Percentiles rank a stretch among this genome's conserved stretches.
Conservation (phyloP, 2,113 vertebrate genomes). For the Accipiter virgatus region DNA sequence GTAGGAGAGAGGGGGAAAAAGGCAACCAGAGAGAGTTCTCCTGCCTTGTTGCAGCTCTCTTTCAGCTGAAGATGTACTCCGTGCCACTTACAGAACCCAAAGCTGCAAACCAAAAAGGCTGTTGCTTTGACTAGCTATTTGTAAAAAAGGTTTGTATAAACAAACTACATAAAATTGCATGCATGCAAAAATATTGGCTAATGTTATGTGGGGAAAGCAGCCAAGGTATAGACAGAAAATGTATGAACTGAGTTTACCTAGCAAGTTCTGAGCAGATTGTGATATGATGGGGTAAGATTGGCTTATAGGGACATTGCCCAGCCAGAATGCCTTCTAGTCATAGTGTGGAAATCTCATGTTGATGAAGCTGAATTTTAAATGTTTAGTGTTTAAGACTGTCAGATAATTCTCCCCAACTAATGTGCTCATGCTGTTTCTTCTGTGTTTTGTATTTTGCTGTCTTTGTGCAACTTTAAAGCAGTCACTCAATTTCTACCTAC, state of each 20-base stretch:
- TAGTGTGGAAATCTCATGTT: not conserved
- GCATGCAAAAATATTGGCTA: accelerated
- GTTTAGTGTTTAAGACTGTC: not conserved
- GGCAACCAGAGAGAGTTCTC: not conserved
- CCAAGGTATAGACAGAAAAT: not conserved
- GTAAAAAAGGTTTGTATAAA: not conserved
- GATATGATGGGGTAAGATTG: not conserved
- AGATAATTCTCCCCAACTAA: not conserved
- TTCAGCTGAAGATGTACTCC: not conserved
- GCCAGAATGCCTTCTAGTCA: not conserved
- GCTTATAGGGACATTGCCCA: not conserved
- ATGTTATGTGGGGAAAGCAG: not conserved
- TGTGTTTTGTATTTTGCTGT: not conserved
- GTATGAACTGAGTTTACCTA: not conserved
- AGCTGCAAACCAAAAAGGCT: not conserved
- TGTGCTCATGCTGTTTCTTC: not conserved
- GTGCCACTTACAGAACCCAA: not conserved
- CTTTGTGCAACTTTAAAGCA: not conserved
- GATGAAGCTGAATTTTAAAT: not conserved
- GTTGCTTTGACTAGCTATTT: not conserved
- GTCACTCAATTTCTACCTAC: not conserved
- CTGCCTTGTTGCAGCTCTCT: not conserved
- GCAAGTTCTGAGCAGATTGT: not conserved
- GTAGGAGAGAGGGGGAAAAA: not conserved
- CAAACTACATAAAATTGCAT: not conserved